Evolutionary conservation across 1,140 invertebrate genomes (phyloP), one percentile per base, ranked within the genome.

Genomic region (Drosophila teissieri): DNA sequence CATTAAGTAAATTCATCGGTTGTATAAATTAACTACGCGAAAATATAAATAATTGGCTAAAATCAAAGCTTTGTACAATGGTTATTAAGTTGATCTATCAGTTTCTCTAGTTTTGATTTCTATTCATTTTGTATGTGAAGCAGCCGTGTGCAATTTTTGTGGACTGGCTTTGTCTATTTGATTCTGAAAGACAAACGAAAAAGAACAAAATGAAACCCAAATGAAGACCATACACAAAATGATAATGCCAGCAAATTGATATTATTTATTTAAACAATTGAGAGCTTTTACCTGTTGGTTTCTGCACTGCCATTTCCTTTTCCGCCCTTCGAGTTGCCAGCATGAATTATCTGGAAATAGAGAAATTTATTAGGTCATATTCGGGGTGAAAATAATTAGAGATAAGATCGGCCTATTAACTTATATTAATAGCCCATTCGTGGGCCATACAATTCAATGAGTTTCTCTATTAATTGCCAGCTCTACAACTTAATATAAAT

Each of bases 341-440:
- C 70, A 58, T 92, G 90, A 91, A 92, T 92, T 92, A 92, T 92
- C 91, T 92, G 57, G 31, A 27, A 64, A 58, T 55, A 51, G 8
- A 51, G 24, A 24, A 54, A 67, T 61, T 42, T 24, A 60, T 60
- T 45, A 70, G 37, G 14, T 15, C 31, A 44, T 17, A 19, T 24
- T 14, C 10, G 39, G 15, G 24, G 12, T 11, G 5, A 39, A 44
- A 58, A 42, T 14, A 44, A 31, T 55, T 45, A 11, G 2, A 22
- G 51, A 74, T 64, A 39, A 11, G 27, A 73, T 73, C 34, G 7
- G 15, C 11, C 68, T 49, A 58, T 64, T 72, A 52, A 27, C 62
- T 36, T 53, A 44, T 36, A 57, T 45, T 56, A 73, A 62, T 69
- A 7, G 17, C 19, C 42, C 14, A 46, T 70, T 67, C 42, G 49